Evolutionary conservation across 2,113 vertebrate genomes (phyloP).

Genomic region (Dromas ardeola): DNA sequence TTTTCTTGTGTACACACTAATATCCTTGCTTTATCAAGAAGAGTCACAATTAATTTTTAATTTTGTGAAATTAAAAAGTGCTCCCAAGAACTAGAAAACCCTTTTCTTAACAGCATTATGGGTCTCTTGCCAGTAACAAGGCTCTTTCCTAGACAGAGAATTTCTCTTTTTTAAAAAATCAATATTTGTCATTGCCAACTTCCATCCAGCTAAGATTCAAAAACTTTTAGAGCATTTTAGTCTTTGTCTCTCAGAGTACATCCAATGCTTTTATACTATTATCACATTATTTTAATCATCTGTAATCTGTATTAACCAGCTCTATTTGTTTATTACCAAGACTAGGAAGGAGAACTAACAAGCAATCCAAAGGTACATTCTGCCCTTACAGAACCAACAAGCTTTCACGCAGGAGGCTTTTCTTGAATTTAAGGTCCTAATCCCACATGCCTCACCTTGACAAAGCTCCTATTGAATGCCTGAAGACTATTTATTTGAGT

Average conservation of each 20-base stretch:
- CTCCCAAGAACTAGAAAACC: neutral
- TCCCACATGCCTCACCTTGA: neutral
- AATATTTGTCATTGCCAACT: neutral
- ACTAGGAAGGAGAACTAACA: neutral
- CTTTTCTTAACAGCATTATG: neutral
- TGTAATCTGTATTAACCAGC: neutral
- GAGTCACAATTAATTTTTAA: neutral
- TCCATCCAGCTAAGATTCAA: neutral
- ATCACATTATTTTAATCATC: neutral
- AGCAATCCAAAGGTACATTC: neutral
- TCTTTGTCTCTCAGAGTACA: neutral
- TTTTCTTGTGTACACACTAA: neutral
- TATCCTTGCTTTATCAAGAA: neutral
- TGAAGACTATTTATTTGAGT: neutral
- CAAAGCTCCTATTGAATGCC: neutral
- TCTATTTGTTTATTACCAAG: neutral
- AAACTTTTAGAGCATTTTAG: neutral
- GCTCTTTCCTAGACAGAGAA: neutral
- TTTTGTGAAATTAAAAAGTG: neutral
- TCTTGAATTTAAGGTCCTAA: neutral
- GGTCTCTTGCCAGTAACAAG: neutral
- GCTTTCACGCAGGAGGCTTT: neutral
- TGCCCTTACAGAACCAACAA: neutral
- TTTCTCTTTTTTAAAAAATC: neutral
- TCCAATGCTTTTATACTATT: neutral